Percentiles rank a stretch among this genome's conserved stretches.
These are phyloP conservation scores for Felis catus DNA, from an alignment of 2,113 vertebrate species.

Conservation along the genomic window F.catus_Fca126_mat1.0 CM031425.1:58354501-58355000, in stretches of 20 bases:
- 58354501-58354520: accelerated
- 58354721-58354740: no score
- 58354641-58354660: background rate
- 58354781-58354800: background rate
- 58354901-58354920: background rate
- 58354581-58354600: accelerated
- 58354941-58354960: background rate
- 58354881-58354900: background rate
- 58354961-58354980: accelerated
- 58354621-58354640: no score
- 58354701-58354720: no score
- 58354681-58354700: accelerated
- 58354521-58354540: background rate
- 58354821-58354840: background rate
- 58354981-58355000: background rate
- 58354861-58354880: background rate
- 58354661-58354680: accelerated
- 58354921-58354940: background rate
- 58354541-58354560: accelerated
- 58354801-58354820: background rate
- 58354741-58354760: background rate
- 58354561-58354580: accelerated
- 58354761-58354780: accelerated
- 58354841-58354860: background rate
- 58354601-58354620: no score